Evolutionary conservation across 2,888 invertebrate genomes (phyloP).

Genomic region (Glaucopsyche alexis): DNA sequence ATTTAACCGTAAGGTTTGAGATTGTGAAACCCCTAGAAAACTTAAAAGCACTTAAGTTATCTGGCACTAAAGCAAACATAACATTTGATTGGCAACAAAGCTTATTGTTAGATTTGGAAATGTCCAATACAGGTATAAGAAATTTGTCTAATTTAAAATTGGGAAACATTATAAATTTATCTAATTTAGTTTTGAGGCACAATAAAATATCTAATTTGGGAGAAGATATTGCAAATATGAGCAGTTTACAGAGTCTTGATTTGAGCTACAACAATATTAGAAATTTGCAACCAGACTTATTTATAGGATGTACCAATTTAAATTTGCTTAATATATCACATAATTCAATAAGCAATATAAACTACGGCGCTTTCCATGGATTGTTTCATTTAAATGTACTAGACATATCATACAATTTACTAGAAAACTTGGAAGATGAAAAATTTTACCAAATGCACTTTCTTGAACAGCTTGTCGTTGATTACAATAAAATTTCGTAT

Average conservation of each 20-base stretch:
- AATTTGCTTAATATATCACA: slow-evolving; percentile 56
- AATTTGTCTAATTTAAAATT: slow-evolving; percentile 46
- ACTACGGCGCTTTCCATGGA: slow-evolving; percentile 58
- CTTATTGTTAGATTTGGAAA: slow-evolving; percentile 44
- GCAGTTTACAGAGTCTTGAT: slow-evolving; percentile 48
- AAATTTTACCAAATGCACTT: slow-evolving; percentile 53
- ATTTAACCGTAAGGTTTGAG: slow-evolving; percentile 45
- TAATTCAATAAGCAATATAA: slow-evolving; percentile 49
- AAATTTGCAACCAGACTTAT: slow-evolving; percentile 56
- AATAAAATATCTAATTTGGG: slow-evolving; percentile 50
- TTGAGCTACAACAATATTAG: slow-evolving; percentile 56
- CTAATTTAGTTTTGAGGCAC: slow-evolving; percentile 47
- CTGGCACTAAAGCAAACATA: slow-evolving; percentile 46
- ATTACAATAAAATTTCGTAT: slow-evolving; percentile 54
- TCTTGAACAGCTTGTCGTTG: slow-evolving; percentile 52
- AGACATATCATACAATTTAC: slow-evolving; percentile 58
- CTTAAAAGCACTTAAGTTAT: slow-evolving; percentile 48
- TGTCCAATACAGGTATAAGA: slow-evolving; percentile 47
- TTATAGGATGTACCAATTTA: slow-evolving; percentile 52
- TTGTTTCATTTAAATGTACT: slow-evolving; percentile 48
- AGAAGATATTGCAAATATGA: slow-evolving; percentile 48
- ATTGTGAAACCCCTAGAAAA: slow-evolving; percentile 42
- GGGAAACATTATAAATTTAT: slow-evolving; percentile 36
- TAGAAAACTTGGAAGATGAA: slow-evolving; percentile 53
- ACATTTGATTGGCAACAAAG: slow-evolving; percentile 44